Conservation (phyloP, 2,113 vertebrate genomes). For the Psophia crepitans region DNA sequence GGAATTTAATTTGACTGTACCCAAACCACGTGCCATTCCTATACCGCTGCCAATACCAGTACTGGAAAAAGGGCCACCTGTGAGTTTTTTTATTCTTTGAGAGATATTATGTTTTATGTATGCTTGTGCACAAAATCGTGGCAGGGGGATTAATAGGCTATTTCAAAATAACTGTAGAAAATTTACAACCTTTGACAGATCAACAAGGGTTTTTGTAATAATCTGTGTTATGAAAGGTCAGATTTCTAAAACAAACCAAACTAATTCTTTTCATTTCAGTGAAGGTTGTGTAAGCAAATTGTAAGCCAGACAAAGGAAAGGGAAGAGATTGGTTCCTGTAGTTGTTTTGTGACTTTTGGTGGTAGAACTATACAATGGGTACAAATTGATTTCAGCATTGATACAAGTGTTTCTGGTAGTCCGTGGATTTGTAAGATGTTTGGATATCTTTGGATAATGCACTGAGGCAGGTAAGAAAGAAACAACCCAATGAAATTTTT, state of each 20-base stretch:
- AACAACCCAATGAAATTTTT: not conserved
- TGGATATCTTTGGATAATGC: not conserved
- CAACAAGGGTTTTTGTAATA: not conserved
- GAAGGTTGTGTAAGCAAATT: not conserved
- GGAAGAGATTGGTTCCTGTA: not conserved
- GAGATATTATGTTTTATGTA: not conserved
- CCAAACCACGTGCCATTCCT: slow-evolving; percentile 75
- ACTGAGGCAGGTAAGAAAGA: not conserved
- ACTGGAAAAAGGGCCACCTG: slow-evolving; percentile 75
- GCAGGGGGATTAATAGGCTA: not conserved
- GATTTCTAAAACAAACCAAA: not conserved
- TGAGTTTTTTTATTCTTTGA: slow-evolving; percentile 68
- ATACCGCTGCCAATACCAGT: slow-evolving; percentile 73
- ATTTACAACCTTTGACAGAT: not conserved
- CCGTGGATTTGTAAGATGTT: not conserved
- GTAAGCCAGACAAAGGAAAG: not conserved
- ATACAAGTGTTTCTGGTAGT: not conserved
- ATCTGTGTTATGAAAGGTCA: not conserved
- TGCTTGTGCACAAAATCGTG: not conserved
- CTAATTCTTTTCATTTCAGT: not conserved
- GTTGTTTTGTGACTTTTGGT: not conserved
- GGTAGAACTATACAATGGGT: not conserved
- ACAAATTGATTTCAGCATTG: not conserved
- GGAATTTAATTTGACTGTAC: slow-evolving; percentile 83
- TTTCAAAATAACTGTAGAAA: not conserved